phyloP scores from a whole-genome alignment of 2,113 vertebrate species.

The Nesoenas mayeri region DNA sequence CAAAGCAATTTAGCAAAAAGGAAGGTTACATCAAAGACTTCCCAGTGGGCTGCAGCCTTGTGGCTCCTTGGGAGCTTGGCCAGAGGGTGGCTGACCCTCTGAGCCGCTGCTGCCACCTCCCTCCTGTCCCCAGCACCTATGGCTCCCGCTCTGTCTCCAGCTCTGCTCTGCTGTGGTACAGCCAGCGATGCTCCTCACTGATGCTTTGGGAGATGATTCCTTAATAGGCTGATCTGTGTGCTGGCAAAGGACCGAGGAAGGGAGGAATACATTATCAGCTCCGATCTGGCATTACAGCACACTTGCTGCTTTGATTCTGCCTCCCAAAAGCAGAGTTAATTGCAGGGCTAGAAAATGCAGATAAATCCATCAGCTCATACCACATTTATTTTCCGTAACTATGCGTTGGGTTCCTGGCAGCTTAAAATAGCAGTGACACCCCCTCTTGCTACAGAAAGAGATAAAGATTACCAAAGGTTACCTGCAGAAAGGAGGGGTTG shows the following conservation, averaged over 20 bases:
- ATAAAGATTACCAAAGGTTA: background rate
- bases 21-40: background rate
- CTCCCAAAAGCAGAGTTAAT: background rate
- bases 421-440: background rate
- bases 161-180: fast-evolving
- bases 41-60: fast-evolving
- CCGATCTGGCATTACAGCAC: background rate
- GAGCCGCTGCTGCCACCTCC: background rate
- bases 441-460: background rate
- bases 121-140: background rate
- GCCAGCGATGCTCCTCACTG: fast-evolving
- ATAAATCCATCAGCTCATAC: background rate
- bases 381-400: constrained; percentile 14
- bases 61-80: background rate
- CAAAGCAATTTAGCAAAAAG: background rate
- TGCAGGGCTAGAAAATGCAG: background rate
- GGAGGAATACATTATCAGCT: background rate
- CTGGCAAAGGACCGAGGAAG: background rate
- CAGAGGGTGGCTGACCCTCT: fast-evolving
- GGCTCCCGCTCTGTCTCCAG: background rate
- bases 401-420: background rate
- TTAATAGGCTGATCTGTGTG: background rate
- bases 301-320: background rate
- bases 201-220: background rate
- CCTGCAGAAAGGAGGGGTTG: background rate